These are phyloP conservation scores for Falco naumanni DNA, from an alignment of 2,797 vertebrate species.

Conservation along the genomic window DNA sequence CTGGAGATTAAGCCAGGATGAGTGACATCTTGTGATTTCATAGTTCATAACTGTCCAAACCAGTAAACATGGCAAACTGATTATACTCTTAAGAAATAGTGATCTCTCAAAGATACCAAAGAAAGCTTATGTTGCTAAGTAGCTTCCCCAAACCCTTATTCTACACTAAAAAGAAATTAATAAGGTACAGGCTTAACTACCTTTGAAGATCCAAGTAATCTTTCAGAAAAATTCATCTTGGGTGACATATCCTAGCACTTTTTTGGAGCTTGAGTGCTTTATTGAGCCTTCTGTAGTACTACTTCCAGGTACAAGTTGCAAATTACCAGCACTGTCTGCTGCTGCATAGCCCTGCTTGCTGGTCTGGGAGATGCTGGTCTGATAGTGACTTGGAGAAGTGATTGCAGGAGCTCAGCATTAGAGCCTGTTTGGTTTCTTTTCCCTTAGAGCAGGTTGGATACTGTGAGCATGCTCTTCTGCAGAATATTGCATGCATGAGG, in stretches of 20 bases:
- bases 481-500: background rate
- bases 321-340: background rate
- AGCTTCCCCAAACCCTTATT: background rate
- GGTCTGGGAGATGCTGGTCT: background rate
- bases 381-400: background rate
- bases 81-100: background rate
- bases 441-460: background rate
- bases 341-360: background rate
- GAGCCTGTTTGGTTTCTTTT: background rate
- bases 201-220: background rate
- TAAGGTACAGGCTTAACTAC: background rate
- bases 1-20: background rate
- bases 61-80: background rate
- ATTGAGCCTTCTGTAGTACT: background rate
- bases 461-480: background rate
- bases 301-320: background rate
- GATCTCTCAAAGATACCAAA: background rate
- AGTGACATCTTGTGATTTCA: background rate
- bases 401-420: background rate
- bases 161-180: background rate
- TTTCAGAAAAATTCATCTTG: background rate
- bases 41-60: background rate
- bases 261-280: background rate
- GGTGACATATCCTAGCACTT: background rate
- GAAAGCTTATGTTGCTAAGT: background rate